Evolutionary conservation across 1,140 invertebrate species (phyloP).

Genomic region (Drosophila willistoni): DNA sequence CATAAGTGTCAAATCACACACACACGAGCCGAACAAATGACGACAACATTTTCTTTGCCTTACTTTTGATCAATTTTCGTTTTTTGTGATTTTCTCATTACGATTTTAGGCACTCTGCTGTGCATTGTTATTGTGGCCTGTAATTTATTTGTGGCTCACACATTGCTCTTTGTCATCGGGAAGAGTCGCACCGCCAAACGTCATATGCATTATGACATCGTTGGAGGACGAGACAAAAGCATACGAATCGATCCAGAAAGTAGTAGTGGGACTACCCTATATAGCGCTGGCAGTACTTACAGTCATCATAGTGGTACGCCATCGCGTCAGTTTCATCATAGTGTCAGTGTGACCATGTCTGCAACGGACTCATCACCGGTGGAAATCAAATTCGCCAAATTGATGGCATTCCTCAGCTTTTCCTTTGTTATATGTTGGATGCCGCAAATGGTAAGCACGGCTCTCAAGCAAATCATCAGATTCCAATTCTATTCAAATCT

Average conservation of each 20-base stretch:
- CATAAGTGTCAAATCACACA: too few species aligned
- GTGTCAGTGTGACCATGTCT: slow-evolving; percentile 75
- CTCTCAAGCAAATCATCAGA: background rate
- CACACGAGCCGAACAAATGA: too few species aligned
- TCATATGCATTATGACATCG: slow-evolving; percentile 75
- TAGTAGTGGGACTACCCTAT: slow-evolving; percentile 70
- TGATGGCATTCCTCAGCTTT: slow-evolving; percentile 92
- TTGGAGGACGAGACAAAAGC: slow-evolving; percentile 67
- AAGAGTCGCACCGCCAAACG: slow-evolving; percentile 69
- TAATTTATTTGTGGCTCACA: slow-evolving; percentile 90
- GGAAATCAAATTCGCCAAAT: slow-evolving; percentile 91
- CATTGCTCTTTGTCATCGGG: slow-evolving; percentile 87
- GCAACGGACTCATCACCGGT: slow-evolving; percentile 87
- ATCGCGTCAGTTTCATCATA: slow-evolving; percentile 63
- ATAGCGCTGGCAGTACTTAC: slow-evolving; percentile 46
- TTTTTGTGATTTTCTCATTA: too few species aligned
- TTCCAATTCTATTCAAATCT: background rate
- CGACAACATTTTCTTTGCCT: too few species aligned
- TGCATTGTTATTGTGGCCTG: slow-evolving; percentile 91
- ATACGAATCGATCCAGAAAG: slow-evolving; percentile 69
- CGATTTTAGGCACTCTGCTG: slow-evolving; percentile 86
- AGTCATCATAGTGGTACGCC: slow-evolving; percentile 54
- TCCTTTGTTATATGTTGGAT: slow-evolving; percentile 93
- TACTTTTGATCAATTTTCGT: too few species aligned
- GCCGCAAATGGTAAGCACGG: slow-evolving; percentile 93